Base-by-base conservation (phyloP, 2,797 vertebrate genomes). In the Myripristis jacobus region DNA sequence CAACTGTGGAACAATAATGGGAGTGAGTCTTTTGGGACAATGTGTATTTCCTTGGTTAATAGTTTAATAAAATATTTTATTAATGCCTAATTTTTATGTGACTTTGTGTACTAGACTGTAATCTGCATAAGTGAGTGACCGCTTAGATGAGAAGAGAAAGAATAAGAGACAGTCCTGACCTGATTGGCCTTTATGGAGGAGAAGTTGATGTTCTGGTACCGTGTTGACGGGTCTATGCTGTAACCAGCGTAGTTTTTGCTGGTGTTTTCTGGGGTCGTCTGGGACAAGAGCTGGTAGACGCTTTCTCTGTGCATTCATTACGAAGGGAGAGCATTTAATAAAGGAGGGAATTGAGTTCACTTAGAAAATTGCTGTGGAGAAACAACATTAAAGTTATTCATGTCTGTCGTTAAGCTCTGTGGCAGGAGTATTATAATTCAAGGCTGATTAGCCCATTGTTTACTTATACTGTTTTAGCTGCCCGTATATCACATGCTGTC, bases 251-350 rank as follows among this genome's bases (percentile, higher is more conserved):
- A 77, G 47, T 96, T 97, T 85, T 97, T 98, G 76, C 94, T 94
- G 90, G 95, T 97, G 92, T 98, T 99, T 70, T 96, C 96, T 0
- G 97, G 95, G 0, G 96, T 97, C 0, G 97, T 98, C 89, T 99
- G 97, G 0, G 97, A 98, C 57, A 99, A 92, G 48, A 88, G 88
- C 93, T 98, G 96, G 88, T 98, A 99, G 57, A 96, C 62, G 29
- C 97, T 98, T 66, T 99, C 97, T 76, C 97, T 98, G 89, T 54
- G 12, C 4, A 6, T 68, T 66, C 24, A 21, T 21, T 13, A 61
- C 16, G 53, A 67, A 73, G 31, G 24, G 22, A 12, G 48, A 11
- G 9, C 12, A 13, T 52, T 7, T 27, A 9, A 34, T 34, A 36
- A 13, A 61, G 27, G 21, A 25, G 21, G 16, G 10, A 25, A 59